Evolutionary conservation across 2,113 vertebrate species (phyloP), one percentile per base, ranked within the genome.

Genomic region (Grammomys dolichurus): DNA sequence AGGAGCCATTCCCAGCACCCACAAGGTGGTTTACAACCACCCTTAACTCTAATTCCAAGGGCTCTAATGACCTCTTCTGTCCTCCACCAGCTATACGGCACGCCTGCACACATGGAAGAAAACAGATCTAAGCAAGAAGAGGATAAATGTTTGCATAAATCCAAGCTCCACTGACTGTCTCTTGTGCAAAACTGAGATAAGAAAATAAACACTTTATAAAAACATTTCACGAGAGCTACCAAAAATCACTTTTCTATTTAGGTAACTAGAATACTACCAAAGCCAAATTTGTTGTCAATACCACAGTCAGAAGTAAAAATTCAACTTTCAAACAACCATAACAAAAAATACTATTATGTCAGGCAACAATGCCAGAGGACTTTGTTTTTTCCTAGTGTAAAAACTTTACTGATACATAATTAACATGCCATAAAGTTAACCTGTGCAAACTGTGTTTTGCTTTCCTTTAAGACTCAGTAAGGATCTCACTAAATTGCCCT

Each of bases 301-400:
- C 36, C 54, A 73, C 0, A 58, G 28, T 56, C 48, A 7, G n/a
- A 86, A 67, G 16, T 48, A 33, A 11, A 82, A 72, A 91, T 80
- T 72, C 77, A 91, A 73, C 48, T 43, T 70, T 76, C 11, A 26
- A 91, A 31, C 46, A 85, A 16, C 75, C 10, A 85, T 17, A 87
- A 8, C 46, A 12, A 96, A 85, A 89, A 95, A 60, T 16, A 77
- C 7, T 73, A 28, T 40, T 40, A 43, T 20, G 72, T 31, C 54
- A 90, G 51, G 69, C 73, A 56, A 6, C 76, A 73, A 93, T 36
- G 69, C 24, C 48, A 67, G 77, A 43, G 89, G 0, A 90, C 67
- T 84, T 51, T 40, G 20, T 89, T 89, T 96, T 92, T 92, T 82
- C 90, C 89, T 36, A 87, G 28, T 31, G 81, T 56, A 77, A 89